Base-by-base conservation (phyloP, 2,888 invertebrate genomes). In the Drosophila putrida region DNA sequence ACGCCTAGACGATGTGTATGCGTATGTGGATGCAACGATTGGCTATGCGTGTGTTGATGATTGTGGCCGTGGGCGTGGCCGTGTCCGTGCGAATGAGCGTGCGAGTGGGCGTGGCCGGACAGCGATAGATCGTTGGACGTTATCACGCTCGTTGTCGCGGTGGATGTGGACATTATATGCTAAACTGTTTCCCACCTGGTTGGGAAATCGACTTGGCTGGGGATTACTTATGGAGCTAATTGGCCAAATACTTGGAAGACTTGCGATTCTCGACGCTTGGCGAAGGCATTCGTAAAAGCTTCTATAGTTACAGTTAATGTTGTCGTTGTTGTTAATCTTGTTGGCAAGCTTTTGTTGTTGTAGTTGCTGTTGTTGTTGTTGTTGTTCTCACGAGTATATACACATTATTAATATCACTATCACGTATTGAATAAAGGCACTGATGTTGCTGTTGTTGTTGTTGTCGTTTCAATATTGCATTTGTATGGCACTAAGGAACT, bases 121-220 rank as follows among this genome's bases (percentile, higher is more conserved):
- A 90, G 82, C 75, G 90, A 84, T 61, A 91, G 83, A 71, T 91
- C 90, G 89, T 90, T 91, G 65, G 91, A 87, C 63, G 90, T 90
- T 46, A 91, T 91, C 69, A 91, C 91, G 78, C 91, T 91, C 55
- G 91, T 90, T 62, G 91, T 89, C 68, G 90, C 89, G 60, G 91
- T 83, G 72, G 86, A 83, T 83, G 91, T 85, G 82, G 91, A 91
- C 91, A 91, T 91, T 80, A 87, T 90, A 78, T 71, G 59, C 11
- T 41, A 25, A 33, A 9, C 27, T n/a, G 41, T 54, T 15, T 15
- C 20, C 43, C 51, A 39, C n/a, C 38, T 27, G 36, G 8, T n/a
- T 36, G 46, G 50, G 50, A 50, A 50, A 50, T 15, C 53, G 38
- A n/a, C 15, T 15, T 20, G n/a, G n/a, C 11, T 31, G 47, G 6